Evolutionary conservation across 2,113 vertebrate species (phyloP).

Genomic region (Arenaria interpres): DNA sequence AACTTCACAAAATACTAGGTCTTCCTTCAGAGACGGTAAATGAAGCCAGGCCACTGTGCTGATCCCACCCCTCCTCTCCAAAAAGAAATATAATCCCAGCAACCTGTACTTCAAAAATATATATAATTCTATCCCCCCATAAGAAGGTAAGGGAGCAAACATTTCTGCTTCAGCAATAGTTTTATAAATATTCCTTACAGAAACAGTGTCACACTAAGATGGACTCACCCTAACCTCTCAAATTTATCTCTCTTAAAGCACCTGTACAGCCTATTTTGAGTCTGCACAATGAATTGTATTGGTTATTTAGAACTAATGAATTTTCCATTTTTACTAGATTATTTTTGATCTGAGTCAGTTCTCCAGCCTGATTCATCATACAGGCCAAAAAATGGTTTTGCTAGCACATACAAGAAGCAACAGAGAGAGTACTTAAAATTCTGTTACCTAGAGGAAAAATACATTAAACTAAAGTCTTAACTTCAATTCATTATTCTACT

Average conservation of each 20-base stretch:
- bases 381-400: not conserved
- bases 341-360: not conserved
- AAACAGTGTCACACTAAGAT: not conserved
- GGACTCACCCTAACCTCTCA: not conserved
- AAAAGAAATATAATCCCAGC: not conserved
- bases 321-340: not conserved
- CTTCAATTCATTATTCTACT: not conserved
- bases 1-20: not conserved
- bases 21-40: not conserved
- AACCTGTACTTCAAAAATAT: not conserved
- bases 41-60: not conserved
- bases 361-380: not conserved
- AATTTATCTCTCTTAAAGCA: not conserved
- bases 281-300: not conserved
- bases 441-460: not conserved
- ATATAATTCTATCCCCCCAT: accelerated
- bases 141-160: not conserved
- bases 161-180: not conserved
- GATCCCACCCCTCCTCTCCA: not conserved
- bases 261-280: not conserved
- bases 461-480: not conserved
- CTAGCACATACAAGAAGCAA: not conserved
- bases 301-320: not conserved
- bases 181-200: not conserved
- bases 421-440: not conserved